Base-by-base conservation (phyloP, 2,113 vertebrate genomes). In the Esox niger region DNA sequence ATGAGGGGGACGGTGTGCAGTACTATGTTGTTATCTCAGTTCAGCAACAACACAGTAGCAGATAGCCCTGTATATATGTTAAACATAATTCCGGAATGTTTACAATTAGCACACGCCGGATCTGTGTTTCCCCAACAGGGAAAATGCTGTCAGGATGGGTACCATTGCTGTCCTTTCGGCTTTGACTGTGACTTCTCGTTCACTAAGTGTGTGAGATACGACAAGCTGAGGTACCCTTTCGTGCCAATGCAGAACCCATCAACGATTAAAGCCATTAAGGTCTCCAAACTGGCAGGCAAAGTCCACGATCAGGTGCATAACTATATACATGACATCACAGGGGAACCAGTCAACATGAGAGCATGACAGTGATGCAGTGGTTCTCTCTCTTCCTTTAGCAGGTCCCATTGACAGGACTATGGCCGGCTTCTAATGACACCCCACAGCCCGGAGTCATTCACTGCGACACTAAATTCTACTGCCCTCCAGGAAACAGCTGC, bases 111-210 rank as follows among this genome's bases (percentile, higher is more conserved):
- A 52, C 21, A 17, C 35, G 15, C 9, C n/a, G n/a, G n/a, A 11
- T 63, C 35, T 67, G 21, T 6, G 11, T 30, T 38, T 26, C 13
- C n/a, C n/a, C n/a, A 60, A 35, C 33, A 90, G 90, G 87, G 64
- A 8, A 54, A 58, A 55, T 91, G 89, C 66, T 91, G 91, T 71
- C n/a, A 47, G 15, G 81, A 86, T 68, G 90, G 88, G 11, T 23
- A 25, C 35, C 84, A 84, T 59, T 90, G 86, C 21, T 90, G 90
- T 70, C 81, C 80, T 1, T 13, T 33, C n/a, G 87, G 84, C 43
- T 84, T 20, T 3, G 30, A 70, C 70, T 88, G 87, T 65, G 86
- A 89, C 64, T 1, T 15, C 17, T 79, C 81, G 6, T 86, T 76
- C 15, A 33, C n/a, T 0, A 27, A 33, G 0, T 86, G 86, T 66